A percentile compares a stretch with the other conserved stretches of the same genome.
These are phyloP conservation scores for Aricia artaxerxes DNA, from an alignment of 2,888 invertebrate genomes.

Conservation along the genomic window DNA sequence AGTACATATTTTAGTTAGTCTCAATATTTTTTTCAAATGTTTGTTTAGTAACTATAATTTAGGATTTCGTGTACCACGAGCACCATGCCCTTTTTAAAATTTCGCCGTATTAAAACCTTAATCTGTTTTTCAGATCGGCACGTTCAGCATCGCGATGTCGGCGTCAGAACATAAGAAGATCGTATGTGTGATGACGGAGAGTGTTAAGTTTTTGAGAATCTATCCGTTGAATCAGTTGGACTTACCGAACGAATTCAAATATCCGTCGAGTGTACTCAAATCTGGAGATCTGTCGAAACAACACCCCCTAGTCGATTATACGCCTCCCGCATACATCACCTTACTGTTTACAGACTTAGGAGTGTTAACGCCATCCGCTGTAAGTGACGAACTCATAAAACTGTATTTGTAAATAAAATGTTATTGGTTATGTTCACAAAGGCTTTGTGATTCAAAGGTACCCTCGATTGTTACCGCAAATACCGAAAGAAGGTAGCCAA, in stretches of 20 bases:
- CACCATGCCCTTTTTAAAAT: no score
- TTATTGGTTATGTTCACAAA: slow-evolving; percentile 30
- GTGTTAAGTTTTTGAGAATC: slow-evolving; percentile 97
- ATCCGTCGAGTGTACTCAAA: slow-evolving; percentile 75
- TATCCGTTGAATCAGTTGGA: slow-evolving; percentile 97
- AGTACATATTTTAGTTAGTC: no score
- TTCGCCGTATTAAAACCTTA: neutral
- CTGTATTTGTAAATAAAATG: slow-evolving; percentile 87
- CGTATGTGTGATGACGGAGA: slow-evolving; percentile 97
- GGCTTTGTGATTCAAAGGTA: neutral
- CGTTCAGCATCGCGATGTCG: slow-evolving; percentile 90
- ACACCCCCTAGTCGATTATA: slow-evolving; percentile 97
- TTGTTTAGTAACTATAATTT: no score
- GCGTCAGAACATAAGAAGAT: slow-evolving; percentile 95
- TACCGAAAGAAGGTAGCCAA: neutral
- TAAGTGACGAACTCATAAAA: slow-evolving; percentile 98
- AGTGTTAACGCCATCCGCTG: slow-evolving; percentile 96
- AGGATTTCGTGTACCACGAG: no score
- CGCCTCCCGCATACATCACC: slow-evolving; percentile 95
- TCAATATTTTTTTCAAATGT: no score
- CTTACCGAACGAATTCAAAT: slow-evolving; percentile 92
- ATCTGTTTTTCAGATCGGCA: slow-evolving; percentile 84
- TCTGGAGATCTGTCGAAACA: slow-evolving; percentile 77
- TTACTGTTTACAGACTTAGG: slow-evolving; percentile 97
- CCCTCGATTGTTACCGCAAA: neutral